Conservation (phyloP, 2,888 invertebrate species). For the Schrankia costaestrigalis region DNA sequence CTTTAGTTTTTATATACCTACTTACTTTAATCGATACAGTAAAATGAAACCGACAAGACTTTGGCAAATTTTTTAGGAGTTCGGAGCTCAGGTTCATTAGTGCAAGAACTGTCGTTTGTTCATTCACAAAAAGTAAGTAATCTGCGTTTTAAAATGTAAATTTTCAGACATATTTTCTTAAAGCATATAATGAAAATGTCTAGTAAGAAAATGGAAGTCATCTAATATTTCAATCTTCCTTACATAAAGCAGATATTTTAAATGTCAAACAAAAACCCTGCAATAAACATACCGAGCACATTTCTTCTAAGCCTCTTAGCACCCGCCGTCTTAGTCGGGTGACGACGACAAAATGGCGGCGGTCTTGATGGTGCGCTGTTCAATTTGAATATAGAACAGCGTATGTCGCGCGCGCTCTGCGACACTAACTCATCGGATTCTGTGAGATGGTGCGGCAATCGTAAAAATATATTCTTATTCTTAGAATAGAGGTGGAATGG, state of each 20-base stretch:
- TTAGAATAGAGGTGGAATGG: conserved; percentile 42
- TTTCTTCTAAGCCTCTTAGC: conserved; percentile 58
- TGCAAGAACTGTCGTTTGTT: too few species aligned
- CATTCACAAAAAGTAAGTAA: too few species aligned
- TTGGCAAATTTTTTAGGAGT: too few species aligned
- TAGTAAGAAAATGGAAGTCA: too few species aligned
- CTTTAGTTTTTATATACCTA: too few species aligned
- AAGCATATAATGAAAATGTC: too few species aligned
- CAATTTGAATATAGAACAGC: conserved; percentile 80
- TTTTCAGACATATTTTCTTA: too few species aligned
- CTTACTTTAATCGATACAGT: too few species aligned
- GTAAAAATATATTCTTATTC: conserved; percentile 74
- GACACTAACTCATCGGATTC: conserved; percentile 79
- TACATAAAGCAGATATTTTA: conserved; percentile 35
- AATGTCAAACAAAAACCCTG: conserved; percentile 38
- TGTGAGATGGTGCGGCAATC: conserved; percentile 72
- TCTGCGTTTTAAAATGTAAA: too few species aligned
- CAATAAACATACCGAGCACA: conserved; percentile 48
- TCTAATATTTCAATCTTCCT: conserved; percentile 12
- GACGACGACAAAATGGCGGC: conserved; percentile 75
- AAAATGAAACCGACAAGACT: too few species aligned
- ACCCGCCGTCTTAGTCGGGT: conserved; percentile 62
- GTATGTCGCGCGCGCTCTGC: conserved; percentile 74
- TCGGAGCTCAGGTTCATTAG: too few species aligned
- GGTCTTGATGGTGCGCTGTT: conserved; percentile 61